Evolutionary conservation across 2,888 invertebrate species (phyloP).

Genomic region (Trissolcus japonicus): DNA sequence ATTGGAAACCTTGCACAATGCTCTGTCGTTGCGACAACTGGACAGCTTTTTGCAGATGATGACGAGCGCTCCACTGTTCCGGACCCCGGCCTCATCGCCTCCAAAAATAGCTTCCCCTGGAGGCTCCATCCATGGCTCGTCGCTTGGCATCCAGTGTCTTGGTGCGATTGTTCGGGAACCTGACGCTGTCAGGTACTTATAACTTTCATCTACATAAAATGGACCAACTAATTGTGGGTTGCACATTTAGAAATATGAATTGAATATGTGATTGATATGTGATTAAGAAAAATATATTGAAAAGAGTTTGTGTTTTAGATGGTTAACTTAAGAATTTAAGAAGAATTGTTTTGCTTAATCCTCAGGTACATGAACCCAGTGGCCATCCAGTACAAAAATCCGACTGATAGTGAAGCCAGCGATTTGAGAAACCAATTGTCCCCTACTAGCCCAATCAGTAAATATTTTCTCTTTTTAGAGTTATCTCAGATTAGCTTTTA

Average conservation of each 20-base stretch:
- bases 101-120: conserved; percentile 81
- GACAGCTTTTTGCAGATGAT: conserved; percentile 93
- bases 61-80: conserved; percentile 84
- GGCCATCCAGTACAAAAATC: conserved; percentile 68
- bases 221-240: not conserved
- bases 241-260: not conserved
- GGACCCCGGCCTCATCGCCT: conserved; percentile 85
- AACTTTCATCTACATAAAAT: conserved; percentile 30
- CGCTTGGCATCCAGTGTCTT: conserved; percentile 63
- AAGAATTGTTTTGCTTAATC: not conserved
- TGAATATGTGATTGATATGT: too few species aligned
- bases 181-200: conserved; percentile 70
- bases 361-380: conserved; percentile 68
- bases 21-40: conserved; percentile 92
- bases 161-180: conserved; percentile 68
- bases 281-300: too few species aligned
- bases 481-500: not conserved
- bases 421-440: conserved; percentile 71
- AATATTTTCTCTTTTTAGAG: conserved; percentile 44
- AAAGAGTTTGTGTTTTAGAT: too few species aligned
- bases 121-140: conserved; percentile 65
- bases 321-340: too few species aligned
- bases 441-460: conserved; percentile 74
- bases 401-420: conserved; percentile 62
- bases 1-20: conserved; percentile 98